Base-by-base conservation (phyloP, 2,113 vertebrate genomes). In the Polypterus senegalus region DNA sequence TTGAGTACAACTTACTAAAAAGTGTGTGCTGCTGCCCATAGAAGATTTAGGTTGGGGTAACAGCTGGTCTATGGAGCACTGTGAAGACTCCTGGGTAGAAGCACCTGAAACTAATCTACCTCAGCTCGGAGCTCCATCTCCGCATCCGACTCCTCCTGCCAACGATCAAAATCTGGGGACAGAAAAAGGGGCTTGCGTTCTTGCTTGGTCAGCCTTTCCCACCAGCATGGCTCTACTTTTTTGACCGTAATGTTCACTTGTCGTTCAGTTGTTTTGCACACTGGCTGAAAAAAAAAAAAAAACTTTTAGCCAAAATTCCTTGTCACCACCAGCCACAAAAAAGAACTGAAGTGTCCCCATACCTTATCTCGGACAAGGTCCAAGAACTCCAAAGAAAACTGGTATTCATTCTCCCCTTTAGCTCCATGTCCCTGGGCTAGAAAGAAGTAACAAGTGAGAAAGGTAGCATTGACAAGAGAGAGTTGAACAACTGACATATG, bases 101-200 rank as follows among this genome's bases (percentile, higher is more conserved):
- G 27, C 27, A 27, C 27, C 27, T 27, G 10, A n/a, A n/a, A 9
- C 46, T 62, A 9, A 69, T 76, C 76, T 66, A 94, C 96, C 87
- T 95, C 93, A 70, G 89, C 88, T 68, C 72, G 81, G 58, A 97
- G 88, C 71, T 99, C 95, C 90, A 89, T 91, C 73, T 99, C 95
- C 0, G 94, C 93, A 54, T 97, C 96, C 0, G 96, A 98, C 66
- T 98, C 95, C 0, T 97, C 94, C 66, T 97, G 61, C 95, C 96
- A 98, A 69, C 94, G 93, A 72, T 99, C 95, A 5, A 97, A 98
- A 73, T 99, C 96, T 0, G 93, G 93, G 0, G 78, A 78, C 47
- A 99, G 72, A 70, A 97, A 98, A 44, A 90, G 69, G 0, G 94
- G 95, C 53, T 89, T 93, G 52, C 90, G 90, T 76, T 93, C 91